Evolutionary conservation across 2,113 vertebrate genomes (phyloP).

Genomic region (Pelusios castaneus): DNA sequence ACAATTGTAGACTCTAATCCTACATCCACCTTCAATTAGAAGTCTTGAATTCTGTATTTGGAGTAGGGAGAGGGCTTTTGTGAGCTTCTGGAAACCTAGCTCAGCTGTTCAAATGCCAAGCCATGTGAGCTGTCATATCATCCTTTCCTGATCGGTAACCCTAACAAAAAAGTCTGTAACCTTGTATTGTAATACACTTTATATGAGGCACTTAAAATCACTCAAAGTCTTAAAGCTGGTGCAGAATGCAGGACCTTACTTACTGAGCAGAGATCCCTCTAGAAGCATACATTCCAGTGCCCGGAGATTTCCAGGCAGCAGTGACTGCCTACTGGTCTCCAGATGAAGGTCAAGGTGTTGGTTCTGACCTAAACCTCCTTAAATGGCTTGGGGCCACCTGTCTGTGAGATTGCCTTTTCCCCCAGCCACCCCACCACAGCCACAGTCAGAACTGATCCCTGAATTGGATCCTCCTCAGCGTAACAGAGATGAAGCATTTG

Average conservation of each 20-base stretch:
- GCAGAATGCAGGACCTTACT: neutral
- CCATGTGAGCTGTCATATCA: neutral
- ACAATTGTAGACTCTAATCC: neutral
- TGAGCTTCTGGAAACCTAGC: neutral
- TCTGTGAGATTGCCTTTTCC: neutral
- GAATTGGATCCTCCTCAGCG: neutral
- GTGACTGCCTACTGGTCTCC: neutral
- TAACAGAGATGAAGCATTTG: neutral
- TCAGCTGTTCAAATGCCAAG: neutral
- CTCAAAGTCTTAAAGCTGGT: neutral
- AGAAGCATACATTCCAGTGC: neutral
- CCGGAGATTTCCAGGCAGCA: neutral
- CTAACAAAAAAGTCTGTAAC: neutral
- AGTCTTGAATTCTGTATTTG: neutral
- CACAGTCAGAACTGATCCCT: neutral
- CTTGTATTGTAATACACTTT: neutral
- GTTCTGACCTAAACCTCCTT: neutral
- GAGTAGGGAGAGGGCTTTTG: rapidly evolving
- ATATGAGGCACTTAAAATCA: neutral
- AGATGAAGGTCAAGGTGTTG: neutral
- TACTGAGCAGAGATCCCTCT: neutral
- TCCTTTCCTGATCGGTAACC: neutral
- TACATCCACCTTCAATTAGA: neutral
- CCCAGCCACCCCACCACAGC: too few species aligned
- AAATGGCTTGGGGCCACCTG: neutral